Conservation (phyloP, 2,888 invertebrate genomes). For the Chrysolina haemoptera region DNA sequence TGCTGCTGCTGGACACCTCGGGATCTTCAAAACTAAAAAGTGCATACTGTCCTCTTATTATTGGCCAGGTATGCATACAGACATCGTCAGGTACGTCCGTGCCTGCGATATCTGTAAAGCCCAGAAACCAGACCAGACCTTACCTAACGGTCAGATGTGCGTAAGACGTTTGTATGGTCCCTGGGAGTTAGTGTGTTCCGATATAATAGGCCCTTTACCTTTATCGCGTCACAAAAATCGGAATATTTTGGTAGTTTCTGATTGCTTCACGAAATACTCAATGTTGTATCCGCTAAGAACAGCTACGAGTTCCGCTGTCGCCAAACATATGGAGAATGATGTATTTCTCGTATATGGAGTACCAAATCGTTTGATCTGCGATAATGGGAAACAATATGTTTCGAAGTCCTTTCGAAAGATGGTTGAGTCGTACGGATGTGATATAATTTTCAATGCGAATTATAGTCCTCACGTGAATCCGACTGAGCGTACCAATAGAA, state of each 20-base stretch:
- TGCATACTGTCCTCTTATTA: not conserved
- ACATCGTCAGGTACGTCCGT: not conserved
- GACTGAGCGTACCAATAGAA: constrained; percentile 49
- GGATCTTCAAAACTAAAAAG: not conserved
- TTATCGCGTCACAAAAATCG: not conserved
- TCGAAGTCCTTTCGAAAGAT: not conserved
- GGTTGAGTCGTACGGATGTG: constrained; percentile 38
- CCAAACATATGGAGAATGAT: constrained; percentile 31
- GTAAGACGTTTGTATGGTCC: not conserved
- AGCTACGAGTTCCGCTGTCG: not conserved
- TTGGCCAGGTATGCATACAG: not conserved
- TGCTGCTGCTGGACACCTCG: not conserved
- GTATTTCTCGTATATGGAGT: constrained; percentile 46
- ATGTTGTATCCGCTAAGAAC: not conserved
- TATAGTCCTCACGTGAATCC: constrained; percentile 45
- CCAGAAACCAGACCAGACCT: not conserved
- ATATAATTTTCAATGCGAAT: constrained; percentile 45
- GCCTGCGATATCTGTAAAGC: not conserved
- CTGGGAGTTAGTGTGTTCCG: constrained; percentile 5
- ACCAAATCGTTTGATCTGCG: constrained; percentile 42
- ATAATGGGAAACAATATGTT: constrained; percentile 49
- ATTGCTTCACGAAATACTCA: not conserved
- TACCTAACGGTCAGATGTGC: not conserved
- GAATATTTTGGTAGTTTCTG: not conserved
- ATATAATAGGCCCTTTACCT: constrained; percentile 5